Base-by-base conservation (phyloP, 1,140 invertebrate genomes). In the Temnothorax curvispinosus region DNA sequence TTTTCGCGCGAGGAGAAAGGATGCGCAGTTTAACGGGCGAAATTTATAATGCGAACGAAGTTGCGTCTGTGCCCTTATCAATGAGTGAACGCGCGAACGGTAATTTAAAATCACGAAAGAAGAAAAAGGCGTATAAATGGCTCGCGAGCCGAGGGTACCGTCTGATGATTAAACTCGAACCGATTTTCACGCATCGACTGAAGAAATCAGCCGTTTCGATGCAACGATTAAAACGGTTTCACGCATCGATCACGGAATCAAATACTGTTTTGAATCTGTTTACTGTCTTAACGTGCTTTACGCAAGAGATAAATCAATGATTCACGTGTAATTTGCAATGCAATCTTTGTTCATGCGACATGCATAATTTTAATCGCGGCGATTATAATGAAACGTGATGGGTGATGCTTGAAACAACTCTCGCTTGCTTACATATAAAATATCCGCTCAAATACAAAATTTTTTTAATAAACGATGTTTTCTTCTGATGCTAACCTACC, bases 1-100 rank as follows among this genome's bases (percentile, higher is more conserved):
- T 76, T 90, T 88, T 74, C 67, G 52, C 80, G 85, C 71, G 54
- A 44, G 76, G 80, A 89, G 87, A 91, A 88, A 88, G 86, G 67
- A 82, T 32, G 64, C 64, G 62, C 50, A 27, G 11, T 67, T 58
- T 65, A 58, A 50, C n/a, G 54, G 35, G 21, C n/a, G 54, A 32
- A 56, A 80, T 67, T 80, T 50, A 27, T 27, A 67, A 78, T 64
- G 18, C 27, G 18, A 80, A 52, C 60, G 75, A 77, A 27, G 60
- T 27, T 72, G 27, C 71, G 69, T 13, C n/a, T 47, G 35, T n/a
- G 11, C 58, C 15, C 80, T 82, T 82, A 82, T 82, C 80, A 82
- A 72, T 18, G 52, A 58, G 13, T 2, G 4, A 13, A 50, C 18
- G 50, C 56, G 50, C 41, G 35, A 47, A 21, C 6, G 9, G 27